Evolutionary conservation across 2,113 vertebrate species (phyloP).

Genomic region (Heterochromis multidens): DNA sequence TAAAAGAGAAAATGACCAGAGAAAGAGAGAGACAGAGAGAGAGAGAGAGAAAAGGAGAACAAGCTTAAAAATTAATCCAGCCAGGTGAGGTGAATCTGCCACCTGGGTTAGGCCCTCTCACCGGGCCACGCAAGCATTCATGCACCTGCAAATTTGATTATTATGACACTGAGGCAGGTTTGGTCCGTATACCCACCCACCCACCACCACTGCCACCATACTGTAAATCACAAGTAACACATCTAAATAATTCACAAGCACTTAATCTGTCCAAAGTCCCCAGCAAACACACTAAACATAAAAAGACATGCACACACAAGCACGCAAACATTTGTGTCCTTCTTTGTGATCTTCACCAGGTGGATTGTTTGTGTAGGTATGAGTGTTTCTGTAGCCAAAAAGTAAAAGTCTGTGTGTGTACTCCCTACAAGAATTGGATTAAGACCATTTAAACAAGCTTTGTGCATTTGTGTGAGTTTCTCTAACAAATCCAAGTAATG

Average conservation of each 20-base stretch:
- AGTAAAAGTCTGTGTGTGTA: background rate
- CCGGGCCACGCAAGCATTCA: background rate
- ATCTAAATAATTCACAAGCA: slow-evolving; percentile 21
- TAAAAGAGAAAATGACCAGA: background rate
- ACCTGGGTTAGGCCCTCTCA: background rate
- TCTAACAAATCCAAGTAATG: slow-evolving; percentile 45
- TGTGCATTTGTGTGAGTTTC: slow-evolving; percentile 2
- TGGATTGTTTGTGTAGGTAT: background rate
- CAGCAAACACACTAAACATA: background rate
- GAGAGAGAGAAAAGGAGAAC: background rate
- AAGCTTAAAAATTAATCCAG: background rate
- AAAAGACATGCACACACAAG: background rate
- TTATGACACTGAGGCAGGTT: background rate
- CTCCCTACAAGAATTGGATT: background rate
- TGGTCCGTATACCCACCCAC: background rate
- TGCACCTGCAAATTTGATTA: background rate
- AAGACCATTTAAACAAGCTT: slow-evolving; percentile 15
- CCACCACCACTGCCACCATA: background rate
- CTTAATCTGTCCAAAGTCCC: background rate
- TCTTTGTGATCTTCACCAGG: background rate
- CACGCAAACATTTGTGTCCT: background rate
- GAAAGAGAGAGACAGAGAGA: background rate
- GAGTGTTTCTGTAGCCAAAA: background rate
- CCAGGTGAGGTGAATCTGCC: background rate
- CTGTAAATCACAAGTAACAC: background rate